A percentile compares a stretch with the other conserved stretches of the same genome.
phyloP scores from a whole-genome alignment of 2,888 invertebrate species.

The Epirrhoe alternata region DNA sequence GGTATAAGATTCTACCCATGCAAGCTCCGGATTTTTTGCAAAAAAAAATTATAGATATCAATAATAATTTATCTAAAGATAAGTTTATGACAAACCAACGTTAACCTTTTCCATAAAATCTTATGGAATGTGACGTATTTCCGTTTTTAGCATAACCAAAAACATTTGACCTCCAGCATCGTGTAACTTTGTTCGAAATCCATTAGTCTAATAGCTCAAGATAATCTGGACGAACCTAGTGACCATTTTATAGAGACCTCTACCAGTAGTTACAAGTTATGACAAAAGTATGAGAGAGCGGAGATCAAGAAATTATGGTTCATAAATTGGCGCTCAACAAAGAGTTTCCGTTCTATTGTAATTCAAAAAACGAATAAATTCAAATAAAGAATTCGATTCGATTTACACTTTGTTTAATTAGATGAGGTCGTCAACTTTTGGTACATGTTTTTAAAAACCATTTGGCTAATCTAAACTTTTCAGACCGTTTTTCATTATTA shows the following conservation, averaged over 20 bases:
- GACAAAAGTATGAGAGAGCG: not conserved
- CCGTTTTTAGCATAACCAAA: constrained; percentile 25
- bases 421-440: constrained; percentile 50
- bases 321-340: constrained; percentile 44
- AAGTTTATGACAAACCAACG: constrained; percentile 23
- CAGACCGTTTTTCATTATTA: no score
- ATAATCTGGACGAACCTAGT: not conserved
- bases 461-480: no score
- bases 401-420: constrained; percentile 65
- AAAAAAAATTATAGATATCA: constrained; percentile 4
- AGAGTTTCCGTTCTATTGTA: constrained; percentile 60
- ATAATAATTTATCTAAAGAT: constrained; percentile 5
- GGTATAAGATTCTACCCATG: not conserved
- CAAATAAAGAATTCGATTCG: constrained; percentile 61
- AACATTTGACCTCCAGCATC: constrained; percentile 8
- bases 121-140: constrained; percentile 35
- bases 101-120: constrained; percentile 18
- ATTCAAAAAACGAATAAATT: constrained; percentile 55
- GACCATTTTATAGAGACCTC: constrained; percentile 26
- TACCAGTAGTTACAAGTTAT: not conserved
- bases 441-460: not conserved
- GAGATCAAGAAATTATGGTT: constrained; percentile 35
- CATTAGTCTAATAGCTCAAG: constrained; percentile 1
- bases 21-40: constrained; percentile 2
- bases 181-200: not conserved